Evolutionary conservation across 2,797 vertebrate genomes (phyloP).

Genomic region (Crocidura indochinensis): DNA sequence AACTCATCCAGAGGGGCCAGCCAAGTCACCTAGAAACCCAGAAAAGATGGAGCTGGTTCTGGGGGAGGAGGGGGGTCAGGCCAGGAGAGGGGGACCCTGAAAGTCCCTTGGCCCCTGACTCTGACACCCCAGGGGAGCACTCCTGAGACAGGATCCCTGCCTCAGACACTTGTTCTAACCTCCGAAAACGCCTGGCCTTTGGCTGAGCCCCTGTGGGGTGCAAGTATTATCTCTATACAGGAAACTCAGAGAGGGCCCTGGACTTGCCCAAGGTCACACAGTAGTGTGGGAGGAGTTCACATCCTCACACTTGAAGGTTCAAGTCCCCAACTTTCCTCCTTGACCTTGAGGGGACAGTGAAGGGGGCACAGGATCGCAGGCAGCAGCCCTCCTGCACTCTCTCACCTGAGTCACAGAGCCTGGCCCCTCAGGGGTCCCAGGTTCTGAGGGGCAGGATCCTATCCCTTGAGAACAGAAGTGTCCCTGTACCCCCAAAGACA

Average conservation of each 20-base stretch:
- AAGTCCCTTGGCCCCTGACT: slow-evolving; percentile 70
- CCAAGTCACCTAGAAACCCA: slow-evolving; percentile 88
- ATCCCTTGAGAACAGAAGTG: too few species aligned
- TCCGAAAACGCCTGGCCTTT: slow-evolving; percentile 26
- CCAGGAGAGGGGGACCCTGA: slow-evolving; percentile 49
- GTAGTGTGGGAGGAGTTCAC: slow-evolving; percentile 16
- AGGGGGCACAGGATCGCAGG: background rate
- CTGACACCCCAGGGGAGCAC: slow-evolving; percentile 16
- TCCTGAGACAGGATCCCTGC: background rate
- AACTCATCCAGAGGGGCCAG: slow-evolving; percentile 88
- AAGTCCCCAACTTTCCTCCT: background rate
- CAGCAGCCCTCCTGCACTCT: background rate
- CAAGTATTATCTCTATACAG: background rate
- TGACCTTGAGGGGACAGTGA: slow-evolving; percentile 52
- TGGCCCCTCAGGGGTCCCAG: background rate
- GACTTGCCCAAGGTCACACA: slow-evolving; percentile 77
- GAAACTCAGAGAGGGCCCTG: slow-evolving; percentile 63
- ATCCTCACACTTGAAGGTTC: background rate
- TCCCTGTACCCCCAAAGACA: background rate
- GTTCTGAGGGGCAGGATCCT: background rate
- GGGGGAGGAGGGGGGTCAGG: slow-evolving; percentile 78
- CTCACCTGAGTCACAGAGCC: background rate
- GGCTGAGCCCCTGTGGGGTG: background rate
- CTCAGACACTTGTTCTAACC: slow-evolving; percentile 26
- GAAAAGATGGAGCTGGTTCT: slow-evolving; percentile 81